These are phyloP conservation scores for Orchesella cincta DNA, from an alignment of 1,140 invertebrate genomes.

Conservation along the genomic window DNA sequence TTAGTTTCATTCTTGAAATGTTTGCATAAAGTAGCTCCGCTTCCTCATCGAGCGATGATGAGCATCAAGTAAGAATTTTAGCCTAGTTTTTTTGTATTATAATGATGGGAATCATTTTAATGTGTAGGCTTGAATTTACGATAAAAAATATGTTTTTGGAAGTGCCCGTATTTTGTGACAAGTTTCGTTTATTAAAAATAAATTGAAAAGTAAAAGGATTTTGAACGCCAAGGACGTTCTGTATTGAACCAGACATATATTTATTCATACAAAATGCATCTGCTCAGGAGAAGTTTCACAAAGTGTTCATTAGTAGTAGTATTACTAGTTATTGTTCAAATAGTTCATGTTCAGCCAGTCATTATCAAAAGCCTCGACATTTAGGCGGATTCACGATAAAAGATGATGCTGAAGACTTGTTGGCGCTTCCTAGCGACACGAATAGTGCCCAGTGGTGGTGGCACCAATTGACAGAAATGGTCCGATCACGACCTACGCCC, in stretches of 20 bases:
- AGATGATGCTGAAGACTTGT: constrained; percentile 15
- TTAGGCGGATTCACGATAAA: neutral
- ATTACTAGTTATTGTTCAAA: neutral
- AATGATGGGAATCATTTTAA: too few species aligned
- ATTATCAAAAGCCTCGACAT: neutral
- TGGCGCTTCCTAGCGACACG: neutral
- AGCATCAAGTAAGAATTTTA: neutral
- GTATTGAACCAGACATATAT: too few species aligned
- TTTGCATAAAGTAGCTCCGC: neutral
- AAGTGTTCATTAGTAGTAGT: constrained; percentile 16
- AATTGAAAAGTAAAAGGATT: too few species aligned
- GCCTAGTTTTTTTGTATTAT: neutral
- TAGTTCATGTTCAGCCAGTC: neutral
- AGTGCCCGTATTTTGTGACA: too few species aligned
- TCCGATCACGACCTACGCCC: neutral
- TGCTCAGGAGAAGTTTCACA: too few species aligned
- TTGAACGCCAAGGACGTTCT: too few species aligned
- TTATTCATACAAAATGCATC: too few species aligned
- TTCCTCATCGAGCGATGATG: too few species aligned
- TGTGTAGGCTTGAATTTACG: too few species aligned
- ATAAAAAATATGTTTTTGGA: too few species aligned
- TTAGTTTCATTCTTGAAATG: constrained; percentile 22
- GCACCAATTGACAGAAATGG: neutral
- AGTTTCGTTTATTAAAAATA: too few species aligned
- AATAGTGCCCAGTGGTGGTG: neutral